Percentiles rank a stretch among this genome's conserved stretches.
phyloP scores from a whole-genome alignment of 2,113 vertebrate species.

The Oxyruncus cristatus region DNA sequence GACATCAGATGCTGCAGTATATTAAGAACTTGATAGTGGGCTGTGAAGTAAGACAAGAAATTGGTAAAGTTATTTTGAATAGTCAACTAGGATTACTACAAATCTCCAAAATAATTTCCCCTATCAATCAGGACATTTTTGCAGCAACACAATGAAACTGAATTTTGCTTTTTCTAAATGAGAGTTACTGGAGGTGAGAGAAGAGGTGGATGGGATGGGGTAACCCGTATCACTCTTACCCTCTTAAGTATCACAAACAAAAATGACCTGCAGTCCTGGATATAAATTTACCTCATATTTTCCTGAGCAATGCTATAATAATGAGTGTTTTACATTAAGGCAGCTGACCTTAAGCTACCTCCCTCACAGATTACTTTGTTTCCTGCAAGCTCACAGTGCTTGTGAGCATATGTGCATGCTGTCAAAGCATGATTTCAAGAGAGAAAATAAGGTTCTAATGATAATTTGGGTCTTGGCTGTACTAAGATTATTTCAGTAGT shows the following conservation, averaged over 20 bases:
- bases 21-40: neutral
- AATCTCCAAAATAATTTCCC: neutral
- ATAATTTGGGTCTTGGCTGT: constrained; percentile 25
- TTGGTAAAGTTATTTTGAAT: neutral
- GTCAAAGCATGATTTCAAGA: constrained; percentile 52
- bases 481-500: neutral
- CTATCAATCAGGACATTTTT: neutral
- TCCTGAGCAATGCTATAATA: neutral
- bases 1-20: neutral
- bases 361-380: constrained; percentile 38
- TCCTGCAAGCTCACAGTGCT: constrained; percentile 15
- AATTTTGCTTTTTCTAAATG: neutral
- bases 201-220: neutral
- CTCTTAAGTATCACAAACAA: neutral
- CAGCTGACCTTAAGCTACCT: constrained; percentile 45
- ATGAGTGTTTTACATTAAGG: neutral
- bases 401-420: constrained; percentile 39
- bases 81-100: neutral
- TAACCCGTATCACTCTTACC: neutral
- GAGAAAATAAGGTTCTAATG: constrained; percentile 46
- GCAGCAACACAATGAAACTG: neutral
- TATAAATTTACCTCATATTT: neutral
- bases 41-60: neutral
- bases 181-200: neutral
- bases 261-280: neutral